phyloP scores from a whole-genome alignment of 2,888 invertebrate genomes.

The Dioctria linearis region DNA sequence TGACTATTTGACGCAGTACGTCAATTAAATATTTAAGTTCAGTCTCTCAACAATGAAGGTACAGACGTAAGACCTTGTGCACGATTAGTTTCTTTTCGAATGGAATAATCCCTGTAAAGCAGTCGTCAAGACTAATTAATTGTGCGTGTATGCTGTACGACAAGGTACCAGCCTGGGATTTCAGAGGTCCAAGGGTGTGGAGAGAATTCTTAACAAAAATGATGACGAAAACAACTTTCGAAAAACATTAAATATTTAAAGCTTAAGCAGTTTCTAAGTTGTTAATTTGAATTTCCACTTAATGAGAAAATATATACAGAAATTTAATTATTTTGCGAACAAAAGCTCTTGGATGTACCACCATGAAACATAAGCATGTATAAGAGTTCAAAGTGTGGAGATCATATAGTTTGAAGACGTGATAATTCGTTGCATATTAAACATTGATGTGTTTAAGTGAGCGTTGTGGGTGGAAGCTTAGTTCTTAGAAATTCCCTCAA shows the following conservation, averaged over 20 bases:
- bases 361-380: no score
- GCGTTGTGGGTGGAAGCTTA: no score
- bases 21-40: constrained; percentile 9
- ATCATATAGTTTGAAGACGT: no score
- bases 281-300: constrained; percentile 56
- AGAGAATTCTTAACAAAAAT: constrained; percentile 11
- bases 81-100: constrained; percentile 38
- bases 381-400: no score
- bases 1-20: constrained; percentile 14
- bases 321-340: constrained; percentile 49
- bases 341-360: no score
- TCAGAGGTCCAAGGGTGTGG: not conserved
- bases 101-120: constrained; percentile 45
- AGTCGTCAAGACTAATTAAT: constrained; percentile 32
- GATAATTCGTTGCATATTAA: no score
- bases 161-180: not conserved
- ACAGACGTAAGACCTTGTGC: not conserved
- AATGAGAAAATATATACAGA: constrained; percentile 50
- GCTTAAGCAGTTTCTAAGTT: constrained; percentile 49
- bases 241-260: constrained; percentile 54
- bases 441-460: no score
- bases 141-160: constrained; percentile 31
- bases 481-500: no score
- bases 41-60: constrained; percentile 10
- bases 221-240: constrained; percentile 14